Evolutionary conservation across 2,113 vertebrate species (phyloP).

Genomic region (Campylomormyrus tamandua): DNA sequence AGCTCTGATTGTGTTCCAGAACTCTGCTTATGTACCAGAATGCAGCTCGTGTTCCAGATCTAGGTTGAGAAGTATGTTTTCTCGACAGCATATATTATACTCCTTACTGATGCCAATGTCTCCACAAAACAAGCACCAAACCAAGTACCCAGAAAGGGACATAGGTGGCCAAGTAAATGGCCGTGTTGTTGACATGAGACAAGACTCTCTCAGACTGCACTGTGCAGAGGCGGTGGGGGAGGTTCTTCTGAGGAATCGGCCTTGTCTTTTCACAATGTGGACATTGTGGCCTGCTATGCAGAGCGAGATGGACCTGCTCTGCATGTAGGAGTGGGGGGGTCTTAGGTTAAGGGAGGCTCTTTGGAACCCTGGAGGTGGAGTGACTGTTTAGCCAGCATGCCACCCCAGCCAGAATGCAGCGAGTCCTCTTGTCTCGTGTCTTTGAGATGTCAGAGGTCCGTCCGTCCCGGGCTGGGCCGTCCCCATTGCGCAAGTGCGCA

Average conservation of each 20-base stretch:
- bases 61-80: not conserved
- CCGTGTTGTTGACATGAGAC: not conserved
- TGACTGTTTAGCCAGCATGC: not conserved
- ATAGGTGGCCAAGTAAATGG: not conserved
- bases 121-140: not conserved
- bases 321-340: not conserved
- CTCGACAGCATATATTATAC: not conserved
- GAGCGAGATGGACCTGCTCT: not conserved
- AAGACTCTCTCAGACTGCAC: not conserved
- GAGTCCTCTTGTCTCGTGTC: not conserved
- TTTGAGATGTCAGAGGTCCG: not conserved
- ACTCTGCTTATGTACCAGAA: not conserved
- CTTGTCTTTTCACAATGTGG: constrained; percentile 18
- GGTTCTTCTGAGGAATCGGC: not conserved
- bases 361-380: not conserved
- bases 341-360: not conserved
- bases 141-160: not conserved
- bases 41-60: not conserved
- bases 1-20: not conserved
- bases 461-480: not conserved
- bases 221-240: not conserved
- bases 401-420: not conserved
- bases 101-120: not conserved
- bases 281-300: not conserved
- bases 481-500: not conserved